Evolutionary conservation across 2,113 vertebrate species (phyloP), one percentile per base, ranked within the genome.

Genomic region (Pseudonaja textilis): DNA sequence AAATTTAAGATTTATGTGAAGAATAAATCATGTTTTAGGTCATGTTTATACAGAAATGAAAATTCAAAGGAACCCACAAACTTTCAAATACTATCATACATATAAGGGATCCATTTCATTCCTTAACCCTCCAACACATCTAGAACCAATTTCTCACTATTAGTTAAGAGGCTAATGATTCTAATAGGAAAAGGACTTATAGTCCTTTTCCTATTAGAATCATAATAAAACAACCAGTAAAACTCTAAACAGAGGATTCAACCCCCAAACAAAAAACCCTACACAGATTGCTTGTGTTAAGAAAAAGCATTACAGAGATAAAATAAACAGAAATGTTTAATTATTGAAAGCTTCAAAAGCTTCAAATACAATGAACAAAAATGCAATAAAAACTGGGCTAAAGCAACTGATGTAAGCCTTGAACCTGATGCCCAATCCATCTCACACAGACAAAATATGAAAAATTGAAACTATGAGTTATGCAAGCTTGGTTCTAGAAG

Each of bases 281-380:
- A 47, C 34, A 47, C 10, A 23, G 16, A 45, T 81, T 50, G 23
- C 9, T 50, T 69, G 74, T 29, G 18, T 50, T 29, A 26, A 34
- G 52, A 87, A 69, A 34, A 45, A 12, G 10, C 56, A 25, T 87
- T 8, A 9, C 50, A 56, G 22, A 90, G 3, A 52, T 85, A 56
- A n/a, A 11, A 85, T 94, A 69, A 86, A 29, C 74, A n/a, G 4
- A 91, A 91, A 88, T 50, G 22, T 74, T 89, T 91, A 91, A 90
- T 90, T 93, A 90, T 0, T 34, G 0, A 50, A 74, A 25, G 39
- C 22, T 25, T 90, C 39, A 57, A 42, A 54, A 45, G 89, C 11
- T 92, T 87, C 50, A 90, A 55, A 89, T 5, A 61, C 25, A 94
- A 86, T 90, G 90, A 92, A 92, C 92, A 59, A 12, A 18, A 47